Percentiles rank a stretch among this genome's conserved stretches.
Evolutionary conservation across 2,113 vertebrate species (phyloP).

Genomic region (Muntiacus muntjak): DNA sequence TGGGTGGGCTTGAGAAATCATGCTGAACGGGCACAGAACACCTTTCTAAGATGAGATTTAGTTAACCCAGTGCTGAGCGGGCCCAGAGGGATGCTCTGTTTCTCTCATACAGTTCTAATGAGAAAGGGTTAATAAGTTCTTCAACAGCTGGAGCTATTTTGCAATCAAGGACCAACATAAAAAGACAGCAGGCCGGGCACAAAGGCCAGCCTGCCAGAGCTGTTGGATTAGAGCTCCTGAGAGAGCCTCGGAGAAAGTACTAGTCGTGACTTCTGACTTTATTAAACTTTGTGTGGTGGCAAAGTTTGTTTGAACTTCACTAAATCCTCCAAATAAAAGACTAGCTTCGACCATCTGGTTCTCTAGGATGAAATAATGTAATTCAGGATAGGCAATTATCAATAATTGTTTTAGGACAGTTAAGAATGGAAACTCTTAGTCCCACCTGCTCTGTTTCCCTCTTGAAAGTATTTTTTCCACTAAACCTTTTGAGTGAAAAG

Average conservation of each 20-base stretch:
- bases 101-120: constrained; percentile 2
- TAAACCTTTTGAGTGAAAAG: not conserved
- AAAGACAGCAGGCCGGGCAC: constrained; percentile 50
- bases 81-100: not conserved
- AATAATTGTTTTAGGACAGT: constrained; percentile 14
- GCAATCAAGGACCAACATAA: constrained; percentile 53
- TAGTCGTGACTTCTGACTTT: constrained; percentile 27
- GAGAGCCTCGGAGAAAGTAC: constrained; percentile 32
- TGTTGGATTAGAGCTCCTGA: constrained; percentile 17
- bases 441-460: not conserved
- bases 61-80: not conserved
- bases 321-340: constrained; percentile 62
- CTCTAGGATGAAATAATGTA: constrained; percentile 29
- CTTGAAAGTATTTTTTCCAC: not conserved
- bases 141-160: constrained; percentile 58
- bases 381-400: constrained; percentile 49
- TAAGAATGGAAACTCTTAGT: not conserved
- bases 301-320: constrained; percentile 58
- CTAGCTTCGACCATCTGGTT: constrained; percentile 57
- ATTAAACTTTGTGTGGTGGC: constrained; percentile 59
- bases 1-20: not conserved
- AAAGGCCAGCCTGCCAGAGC: not conserved
- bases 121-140: constrained; percentile 43
- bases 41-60: not conserved
- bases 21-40: not conserved